Conservation (phyloP, 2,888 invertebrate genomes). For the Augiades crinisus region DNA sequence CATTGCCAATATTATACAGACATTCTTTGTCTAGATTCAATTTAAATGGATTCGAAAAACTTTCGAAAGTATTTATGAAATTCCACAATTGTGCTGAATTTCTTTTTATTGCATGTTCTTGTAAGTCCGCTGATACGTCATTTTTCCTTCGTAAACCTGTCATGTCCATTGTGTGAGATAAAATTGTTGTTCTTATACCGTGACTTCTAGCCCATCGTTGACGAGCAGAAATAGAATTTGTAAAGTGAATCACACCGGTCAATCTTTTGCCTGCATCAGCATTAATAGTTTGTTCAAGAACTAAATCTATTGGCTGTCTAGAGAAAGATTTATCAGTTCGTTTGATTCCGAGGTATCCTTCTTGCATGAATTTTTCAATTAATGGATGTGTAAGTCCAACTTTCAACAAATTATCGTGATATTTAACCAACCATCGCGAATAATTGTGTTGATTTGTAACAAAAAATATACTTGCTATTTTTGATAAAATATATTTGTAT, state of each 20-base stretch:
- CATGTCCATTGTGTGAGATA: slow-evolving; percentile 3
- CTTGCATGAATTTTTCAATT: slow-evolving; percentile 1
- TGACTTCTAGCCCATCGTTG: slow-evolving; percentile 39
- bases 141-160: not conserved
- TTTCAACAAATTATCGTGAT: slow-evolving; percentile 17
- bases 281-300: slow-evolving; percentile 29
- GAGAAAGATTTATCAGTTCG: slow-evolving; percentile 32
- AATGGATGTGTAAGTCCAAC: slow-evolving; percentile 32
- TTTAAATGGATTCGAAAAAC: not conserved
- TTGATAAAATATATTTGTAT: not conserved
- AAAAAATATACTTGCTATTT: slow-evolving; percentile 3
- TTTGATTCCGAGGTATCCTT: slow-evolving; percentile 30
- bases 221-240: slow-evolving; percentile 36
- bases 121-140: slow-evolving; percentile 22
- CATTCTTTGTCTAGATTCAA: not conserved
- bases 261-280: slow-evolving; percentile 37
- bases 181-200: slow-evolving; percentile 32
- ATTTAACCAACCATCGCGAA: slow-evolving; percentile 24
- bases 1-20: not conserved
- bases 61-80: not conserved
- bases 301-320: slow-evolving; percentile 29
- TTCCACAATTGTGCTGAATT: not conserved
- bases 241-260: slow-evolving; percentile 34
- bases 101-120: not conserved
- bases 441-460: slow-evolving; percentile 29